Evolutionary conservation across 2,113 vertebrate genomes (phyloP), one percentile per base, ranked within the genome.

Genomic region (Pao palembangensis): DNA sequence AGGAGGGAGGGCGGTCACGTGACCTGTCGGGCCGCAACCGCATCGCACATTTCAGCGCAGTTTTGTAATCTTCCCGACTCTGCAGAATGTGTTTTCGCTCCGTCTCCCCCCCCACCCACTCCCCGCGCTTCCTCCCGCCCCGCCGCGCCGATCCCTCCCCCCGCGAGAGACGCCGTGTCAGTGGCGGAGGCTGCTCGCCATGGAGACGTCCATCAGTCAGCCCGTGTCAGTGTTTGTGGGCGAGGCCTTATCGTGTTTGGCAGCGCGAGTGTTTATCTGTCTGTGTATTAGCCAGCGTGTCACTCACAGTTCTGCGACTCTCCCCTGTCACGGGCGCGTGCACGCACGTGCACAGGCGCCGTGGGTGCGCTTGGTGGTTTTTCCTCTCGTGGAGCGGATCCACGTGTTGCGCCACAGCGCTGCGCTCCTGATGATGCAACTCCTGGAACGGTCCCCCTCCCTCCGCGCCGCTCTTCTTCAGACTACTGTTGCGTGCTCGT

Each of bases 191-290:
- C 82, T 23, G 78, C 86, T 86, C 79, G 82, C 89, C 88, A 82
- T 86, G 84, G 89, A 87, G 85, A 88, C 75, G 82, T 88, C 86
- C 80, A 85, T 90, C 88, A 85, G 84, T 89, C 81, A 80, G 81
- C 71, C 75, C 69, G 85, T 48, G 81, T 82, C 75, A 71, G 85
- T 48, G 81, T 82, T 78, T 59, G 67, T 46, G 79, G 69, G 79
- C 60, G 68, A 62, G 75, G 75, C 76, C 77, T 88, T 88, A 81
- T 89, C 83, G 59, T 81, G 85, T 90, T 87, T 88, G 87, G n/a
- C n/a, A 82, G 83, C 58, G 61, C 51, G 84, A 77, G 58, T 77
- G 86, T 87, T 87, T 83, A 83, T 88, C 81, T 75, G 81, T 83
- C 70, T 61, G 67, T 71, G 85, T 69, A 66, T 84, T 80, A 84